A percentile compares a stretch with the other conserved stretches of the same genome.
phyloP scores from a whole-genome alignment of 1,140 invertebrate genomes.

The Papilio dardanus region DNA sequence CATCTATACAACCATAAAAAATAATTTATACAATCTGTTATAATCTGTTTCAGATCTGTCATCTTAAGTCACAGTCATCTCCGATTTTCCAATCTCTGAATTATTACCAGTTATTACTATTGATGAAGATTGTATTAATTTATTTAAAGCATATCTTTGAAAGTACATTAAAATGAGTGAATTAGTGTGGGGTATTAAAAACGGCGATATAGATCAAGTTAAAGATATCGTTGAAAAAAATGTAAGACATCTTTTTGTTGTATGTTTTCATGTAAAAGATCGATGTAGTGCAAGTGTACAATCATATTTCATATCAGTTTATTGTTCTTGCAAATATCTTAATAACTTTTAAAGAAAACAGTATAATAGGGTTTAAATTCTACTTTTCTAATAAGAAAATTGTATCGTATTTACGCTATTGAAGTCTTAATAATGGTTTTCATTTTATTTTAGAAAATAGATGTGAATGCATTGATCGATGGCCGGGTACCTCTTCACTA shows the following conservation, averaged over 20 bases:
- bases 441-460: conserved; percentile 89
- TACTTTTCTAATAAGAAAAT: neutral
- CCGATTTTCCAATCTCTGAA: conserved; percentile 39
- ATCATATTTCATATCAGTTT: neutral
- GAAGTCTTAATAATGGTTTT: neutral
- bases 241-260: conserved; percentile 78
- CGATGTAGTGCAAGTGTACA: conserved; percentile 21
- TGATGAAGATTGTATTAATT: conserved; percentile 24
- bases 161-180: conserved; percentile 85
- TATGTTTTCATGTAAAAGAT: neutral
- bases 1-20: too few relatives aligned
- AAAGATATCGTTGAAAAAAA: conserved; percentile 93
- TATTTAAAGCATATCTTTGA: conserved; percentile 40
- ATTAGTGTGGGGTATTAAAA: conserved; percentile 96
- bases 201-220: conserved; percentile 96
- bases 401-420: neutral
- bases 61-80: conserved; percentile 3
- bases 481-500: conserved; percentile 93
- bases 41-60: conserved; percentile 13
- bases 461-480: conserved; percentile 93
- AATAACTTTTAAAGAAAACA: too few relatives aligned
- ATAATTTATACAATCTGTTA: too few relatives aligned
- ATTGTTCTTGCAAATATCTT: neutral
- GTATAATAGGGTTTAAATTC: neutral
- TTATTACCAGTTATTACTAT: conserved; percentile 29